Evolutionary conservation across 64 coral and sea anemone species (phyloP), one percentile per base, ranked within the genome.

Genomic region (Montipora capricornis): DNA sequence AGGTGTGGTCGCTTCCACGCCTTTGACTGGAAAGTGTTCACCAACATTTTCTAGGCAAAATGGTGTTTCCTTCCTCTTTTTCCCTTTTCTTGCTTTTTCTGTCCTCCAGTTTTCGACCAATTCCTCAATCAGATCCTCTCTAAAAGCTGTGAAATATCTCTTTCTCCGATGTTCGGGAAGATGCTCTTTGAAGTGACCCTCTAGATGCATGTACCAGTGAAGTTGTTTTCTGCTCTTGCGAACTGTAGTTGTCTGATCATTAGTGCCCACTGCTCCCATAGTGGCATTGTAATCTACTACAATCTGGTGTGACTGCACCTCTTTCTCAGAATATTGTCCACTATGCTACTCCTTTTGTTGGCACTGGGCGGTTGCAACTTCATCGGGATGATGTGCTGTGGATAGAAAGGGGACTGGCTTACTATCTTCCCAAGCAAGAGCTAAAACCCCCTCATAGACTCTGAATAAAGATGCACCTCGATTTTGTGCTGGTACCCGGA

Each of bases 371-470:
- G 77, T 88, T 11, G 83, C 20, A 7, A 22, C 64, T 52, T 93
- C 83, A 46, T 94, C 92, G 17, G 92, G 84, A 37, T 51, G 69
- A 69, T 93, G 91, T 69, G 69, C 75, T 55, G 76, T 80, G 19
- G 91, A 93, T 53, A 93, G 62, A 57, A 94, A 89, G 49, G 81
- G n/a, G 11, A 89, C 78, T 53, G 88, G 75, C 26, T 89, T 94
- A 48, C 79, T 94, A 47, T 94, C 86, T 89, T 94, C 81, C 86
- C 92, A 94, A 29, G 76, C 57, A 45, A 91, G 44, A 59, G 73
- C 71, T 6, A 51, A 68, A 5, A 51, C 67, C 4, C 5, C 84
- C 61, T 68, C 16, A 15, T 47, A 15, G 68, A 85, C 12, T 47
- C 53, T 68, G 52, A 3, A 57, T 57, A 10, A 57, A 57, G 52